phyloP scores from a whole-genome alignment of 2,888 invertebrate species.

The Junonia oenone region DNA sequence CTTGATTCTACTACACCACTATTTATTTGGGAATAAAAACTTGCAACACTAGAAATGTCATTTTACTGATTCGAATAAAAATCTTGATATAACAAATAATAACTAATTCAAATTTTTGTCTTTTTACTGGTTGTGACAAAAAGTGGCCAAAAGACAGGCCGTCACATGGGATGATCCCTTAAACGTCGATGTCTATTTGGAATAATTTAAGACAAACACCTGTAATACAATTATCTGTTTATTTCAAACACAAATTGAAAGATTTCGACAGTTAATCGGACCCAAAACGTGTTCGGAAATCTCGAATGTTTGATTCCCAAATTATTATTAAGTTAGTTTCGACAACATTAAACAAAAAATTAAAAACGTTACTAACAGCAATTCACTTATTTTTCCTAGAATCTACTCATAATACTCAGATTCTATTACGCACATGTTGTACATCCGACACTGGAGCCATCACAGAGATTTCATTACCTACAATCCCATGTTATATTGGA shows the following conservation, averaged over 20 bases:
- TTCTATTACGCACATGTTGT: conserved; percentile 62
- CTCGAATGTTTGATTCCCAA: conserved; percentile 60
- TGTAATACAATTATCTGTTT: conserved; percentile 62
- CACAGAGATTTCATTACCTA: conserved; percentile 73
- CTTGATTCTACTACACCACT: too few species aligned
- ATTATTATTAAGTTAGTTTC: conserved; percentile 70
- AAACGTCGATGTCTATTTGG: background rate
- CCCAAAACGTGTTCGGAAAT: conserved; percentile 66
- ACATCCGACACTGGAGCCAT: conserved; percentile 68
- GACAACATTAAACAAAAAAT: conserved; percentile 73
- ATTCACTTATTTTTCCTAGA: conserved; percentile 64
- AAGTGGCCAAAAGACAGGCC: too few species aligned
- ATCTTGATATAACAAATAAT: too few species aligned
- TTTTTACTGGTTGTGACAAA: too few species aligned
- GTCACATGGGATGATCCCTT: too few species aligned
- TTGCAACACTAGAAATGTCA: too few species aligned
- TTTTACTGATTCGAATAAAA: too few species aligned
- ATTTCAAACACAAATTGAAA: conserved; percentile 77
- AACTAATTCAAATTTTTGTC: too few species aligned
- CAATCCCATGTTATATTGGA: conserved; percentile 60
- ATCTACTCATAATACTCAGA: conserved; percentile 74
- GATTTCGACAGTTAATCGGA: conserved; percentile 67
- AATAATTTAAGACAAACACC: conserved; percentile 26
- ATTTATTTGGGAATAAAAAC: too few species aligned
- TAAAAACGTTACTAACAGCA: conserved; percentile 72